phyloP scores from a whole-genome alignment of 2,888 invertebrate genomes.

The Emmelina monodactyla region DNA sequence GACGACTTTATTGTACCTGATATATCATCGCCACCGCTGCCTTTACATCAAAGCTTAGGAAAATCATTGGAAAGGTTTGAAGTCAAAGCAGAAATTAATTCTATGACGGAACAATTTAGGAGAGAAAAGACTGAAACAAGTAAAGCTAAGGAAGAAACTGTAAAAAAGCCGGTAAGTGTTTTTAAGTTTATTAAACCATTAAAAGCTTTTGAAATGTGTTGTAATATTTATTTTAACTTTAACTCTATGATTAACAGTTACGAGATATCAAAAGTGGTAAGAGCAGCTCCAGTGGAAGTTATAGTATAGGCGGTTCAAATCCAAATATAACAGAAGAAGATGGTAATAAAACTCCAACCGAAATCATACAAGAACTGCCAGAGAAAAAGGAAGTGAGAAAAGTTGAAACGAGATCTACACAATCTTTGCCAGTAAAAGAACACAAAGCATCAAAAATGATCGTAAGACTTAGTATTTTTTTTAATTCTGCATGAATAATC shows the following conservation, averaged over 20 bases:
- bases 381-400: constrained; percentile 27
- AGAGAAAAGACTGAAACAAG: constrained; percentile 57
- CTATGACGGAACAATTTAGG: constrained; percentile 35
- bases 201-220: background rate
- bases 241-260: background rate
- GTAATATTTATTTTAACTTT: background rate
- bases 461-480: constrained; percentile 22
- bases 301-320: constrained; percentile 57
- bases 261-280: constrained; percentile 51
- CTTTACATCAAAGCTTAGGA: constrained; percentile 41
- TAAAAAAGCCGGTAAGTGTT: constrained; percentile 27
- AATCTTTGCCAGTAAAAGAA: constrained; percentile 30
- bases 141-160: constrained; percentile 39
- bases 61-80: constrained; percentile 48
- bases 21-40: constrained; percentile 52
- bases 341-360: constrained; percentile 30
- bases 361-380: constrained; percentile 30
- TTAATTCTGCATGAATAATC: constrained; percentile 1
- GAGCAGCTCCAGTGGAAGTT: constrained; percentile 61
- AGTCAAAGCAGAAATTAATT: constrained; percentile 46
- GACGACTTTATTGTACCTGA: constrained; percentile 57
- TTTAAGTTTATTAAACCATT: background rate
- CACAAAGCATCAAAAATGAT: constrained; percentile 50
- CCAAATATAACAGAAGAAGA: constrained; percentile 45
- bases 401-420: constrained; percentile 30